Conservation (phyloP, 2,888 invertebrate species). For the Tenthredo livida region DNA sequence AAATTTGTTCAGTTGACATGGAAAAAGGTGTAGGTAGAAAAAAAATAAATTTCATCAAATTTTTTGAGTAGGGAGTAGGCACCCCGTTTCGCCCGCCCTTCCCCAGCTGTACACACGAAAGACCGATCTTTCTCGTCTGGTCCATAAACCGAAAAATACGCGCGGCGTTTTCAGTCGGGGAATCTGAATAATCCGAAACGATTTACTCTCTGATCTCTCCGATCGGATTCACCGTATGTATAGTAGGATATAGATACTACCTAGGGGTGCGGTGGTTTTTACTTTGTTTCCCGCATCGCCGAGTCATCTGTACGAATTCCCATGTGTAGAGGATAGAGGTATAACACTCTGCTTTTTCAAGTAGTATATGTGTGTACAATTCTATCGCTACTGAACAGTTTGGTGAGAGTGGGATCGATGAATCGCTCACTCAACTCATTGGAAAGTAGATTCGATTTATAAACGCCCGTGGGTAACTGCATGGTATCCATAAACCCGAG, state of each 20-base stretch:
- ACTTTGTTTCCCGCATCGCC: conserved; percentile 6
- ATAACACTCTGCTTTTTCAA: not conserved
- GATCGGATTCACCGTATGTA: conserved; percentile 41
- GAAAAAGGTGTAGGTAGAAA: no score
- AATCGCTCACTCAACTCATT: conserved; percentile 37
- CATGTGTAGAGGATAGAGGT: not conserved
- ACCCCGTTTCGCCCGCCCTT: no score
- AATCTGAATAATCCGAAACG: conserved; percentile 45
- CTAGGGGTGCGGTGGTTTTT: conserved; percentile 16
- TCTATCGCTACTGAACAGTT: not conserved
- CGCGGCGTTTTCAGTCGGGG: not conserved
- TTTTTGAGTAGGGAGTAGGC: no score
- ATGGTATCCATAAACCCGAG: not conserved
- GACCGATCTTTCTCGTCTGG: conserved; percentile 10
- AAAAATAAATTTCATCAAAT: no score
- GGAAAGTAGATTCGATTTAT: conserved; percentile 30
- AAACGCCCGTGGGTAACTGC: not conserved
- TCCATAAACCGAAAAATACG: conserved; percentile 47
- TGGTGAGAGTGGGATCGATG: not conserved
- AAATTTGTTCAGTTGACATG: no score
- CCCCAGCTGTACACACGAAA: not conserved
- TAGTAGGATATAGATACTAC: not conserved
- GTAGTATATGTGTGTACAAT: not conserved
- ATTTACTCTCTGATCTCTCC: conserved; percentile 45
- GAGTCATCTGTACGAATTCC: conserved; percentile 2